These are phyloP conservation scores for Montipora capitata DNA, from an alignment of 92 coral and sea anemone species.

Conservation along the genomic window DNA sequence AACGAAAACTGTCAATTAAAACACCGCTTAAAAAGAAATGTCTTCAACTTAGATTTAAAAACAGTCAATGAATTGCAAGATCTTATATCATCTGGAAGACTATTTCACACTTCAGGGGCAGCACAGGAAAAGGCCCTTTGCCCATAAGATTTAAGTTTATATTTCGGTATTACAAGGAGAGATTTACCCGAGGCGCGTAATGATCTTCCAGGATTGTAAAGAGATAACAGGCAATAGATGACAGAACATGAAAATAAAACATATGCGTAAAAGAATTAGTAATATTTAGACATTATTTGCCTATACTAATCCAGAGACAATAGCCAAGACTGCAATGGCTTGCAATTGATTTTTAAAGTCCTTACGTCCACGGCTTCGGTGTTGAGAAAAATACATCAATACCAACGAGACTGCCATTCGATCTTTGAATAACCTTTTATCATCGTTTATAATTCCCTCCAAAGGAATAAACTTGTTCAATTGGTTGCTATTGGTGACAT, in stretches of 20 bases:
- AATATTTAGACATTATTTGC: neutral
- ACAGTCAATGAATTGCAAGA: too few species aligned
- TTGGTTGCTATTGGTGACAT: conserved; percentile 40
- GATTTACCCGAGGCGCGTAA: too few species aligned
- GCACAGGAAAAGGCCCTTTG: too few species aligned
- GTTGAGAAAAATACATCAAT: neutral
- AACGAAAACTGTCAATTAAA: too few species aligned
- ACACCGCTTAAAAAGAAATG: too few species aligned
- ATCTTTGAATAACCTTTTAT: neutral
- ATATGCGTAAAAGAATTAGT: neutral
- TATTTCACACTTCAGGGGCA: too few species aligned
- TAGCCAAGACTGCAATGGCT: neutral
- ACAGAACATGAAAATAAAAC: neutral
- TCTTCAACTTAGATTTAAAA: too few species aligned
- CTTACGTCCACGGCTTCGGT: neutral
- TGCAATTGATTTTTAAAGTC: neutral
- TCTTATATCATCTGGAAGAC: too few species aligned
- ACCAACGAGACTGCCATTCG: conserved; percentile 7
- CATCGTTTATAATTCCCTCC: neutral
- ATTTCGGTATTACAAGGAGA: too few species aligned
- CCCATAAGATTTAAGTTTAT: too few species aligned
- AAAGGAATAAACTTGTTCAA: neutral
- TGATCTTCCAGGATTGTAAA: too few species aligned
- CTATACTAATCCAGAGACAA: neutral
- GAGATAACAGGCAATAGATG: neutral